These are phyloP conservation scores for Coenonympha arcania DNA, from an alignment of 2,888 invertebrate genomes.

Conservation along the genomic window DNA sequence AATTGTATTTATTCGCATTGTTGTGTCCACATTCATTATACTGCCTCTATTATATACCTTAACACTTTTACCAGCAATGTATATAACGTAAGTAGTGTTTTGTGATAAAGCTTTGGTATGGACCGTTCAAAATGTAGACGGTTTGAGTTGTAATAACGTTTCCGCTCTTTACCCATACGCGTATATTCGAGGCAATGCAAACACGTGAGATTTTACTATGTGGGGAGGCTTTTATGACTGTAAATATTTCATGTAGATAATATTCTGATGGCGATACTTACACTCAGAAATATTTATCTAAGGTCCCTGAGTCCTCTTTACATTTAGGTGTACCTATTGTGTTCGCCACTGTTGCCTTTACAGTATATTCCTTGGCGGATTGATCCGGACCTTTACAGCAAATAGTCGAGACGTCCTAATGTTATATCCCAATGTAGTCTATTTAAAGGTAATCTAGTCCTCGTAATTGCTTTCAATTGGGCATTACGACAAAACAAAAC, in stretches of 20 bases:
- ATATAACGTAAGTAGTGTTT: background rate
- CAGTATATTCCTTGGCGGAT: too few relatives aligned
- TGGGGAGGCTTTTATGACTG: conserved; percentile 16
- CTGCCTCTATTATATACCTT: background rate
- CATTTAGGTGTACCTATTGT: background rate
- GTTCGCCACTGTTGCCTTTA: background rate
- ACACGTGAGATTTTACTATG: conserved; percentile 45
- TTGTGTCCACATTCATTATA: background rate
- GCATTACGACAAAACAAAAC: too few relatives aligned
- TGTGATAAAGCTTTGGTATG: background rate
- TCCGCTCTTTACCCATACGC: conserved; percentile 66
- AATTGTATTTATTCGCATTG: too few relatives aligned
- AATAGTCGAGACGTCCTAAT: too few relatives aligned
- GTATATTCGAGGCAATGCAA: conserved; percentile 58
- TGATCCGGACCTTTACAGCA: too few relatives aligned
- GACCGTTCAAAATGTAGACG: background rate
- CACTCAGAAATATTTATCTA: background rate
- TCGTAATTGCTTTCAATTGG: too few relatives aligned
- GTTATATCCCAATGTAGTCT: too few relatives aligned
- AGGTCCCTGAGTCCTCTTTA: background rate
- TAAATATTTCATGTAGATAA: too few relatives aligned
- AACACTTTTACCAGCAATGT: background rate
- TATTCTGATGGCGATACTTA: conserved; percentile 3
- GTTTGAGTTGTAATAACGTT: conserved; percentile 59
- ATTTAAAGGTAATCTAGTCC: too few relatives aligned